These are phyloP conservation scores for Polyommatus iphigenia DNA, from an alignment of 2,888 invertebrate genomes.

Conservation along the genomic window DNA sequence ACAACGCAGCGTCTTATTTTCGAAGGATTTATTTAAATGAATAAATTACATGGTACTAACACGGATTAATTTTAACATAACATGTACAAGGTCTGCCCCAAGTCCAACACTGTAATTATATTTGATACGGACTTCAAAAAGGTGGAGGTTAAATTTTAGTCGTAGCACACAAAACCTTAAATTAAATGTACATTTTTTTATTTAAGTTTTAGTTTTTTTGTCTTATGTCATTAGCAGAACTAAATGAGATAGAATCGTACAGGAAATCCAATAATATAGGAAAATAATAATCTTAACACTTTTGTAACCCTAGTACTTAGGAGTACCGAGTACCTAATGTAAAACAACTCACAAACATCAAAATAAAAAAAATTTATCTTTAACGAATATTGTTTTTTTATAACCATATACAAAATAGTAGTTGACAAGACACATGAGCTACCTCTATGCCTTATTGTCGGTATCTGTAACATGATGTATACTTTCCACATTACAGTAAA, in stretches of 20 bases:
- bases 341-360: too few relatives aligned
- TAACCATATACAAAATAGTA: background rate
- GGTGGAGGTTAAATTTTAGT: slow-evolving; percentile 12
- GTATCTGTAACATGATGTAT: background rate
- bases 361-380: too few relatives aligned
- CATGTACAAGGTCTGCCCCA: background rate
- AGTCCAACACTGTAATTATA: background rate
- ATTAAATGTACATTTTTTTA: background rate
- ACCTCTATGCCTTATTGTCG: background rate
- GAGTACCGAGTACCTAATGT: too few relatives aligned
- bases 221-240: too few relatives aligned
- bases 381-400: too few relatives aligned
- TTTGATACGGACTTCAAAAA: slow-evolving; percentile 9
- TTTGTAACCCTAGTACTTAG: too few relatives aligned
- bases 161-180: too few relatives aligned
- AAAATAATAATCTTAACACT: too few relatives aligned
- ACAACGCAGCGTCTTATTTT: background rate
- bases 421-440: background rate
- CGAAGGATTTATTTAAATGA: background rate
- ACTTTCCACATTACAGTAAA: background rate
- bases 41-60: slow-evolving; percentile 15
- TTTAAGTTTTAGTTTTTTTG: background rate
- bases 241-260: too few relatives aligned
- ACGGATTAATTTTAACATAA: background rate
- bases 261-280: too few relatives aligned